Evolutionary conservation across 2,797 vertebrate species (phyloP).

Genomic region (Prunella strophiata): DNA sequence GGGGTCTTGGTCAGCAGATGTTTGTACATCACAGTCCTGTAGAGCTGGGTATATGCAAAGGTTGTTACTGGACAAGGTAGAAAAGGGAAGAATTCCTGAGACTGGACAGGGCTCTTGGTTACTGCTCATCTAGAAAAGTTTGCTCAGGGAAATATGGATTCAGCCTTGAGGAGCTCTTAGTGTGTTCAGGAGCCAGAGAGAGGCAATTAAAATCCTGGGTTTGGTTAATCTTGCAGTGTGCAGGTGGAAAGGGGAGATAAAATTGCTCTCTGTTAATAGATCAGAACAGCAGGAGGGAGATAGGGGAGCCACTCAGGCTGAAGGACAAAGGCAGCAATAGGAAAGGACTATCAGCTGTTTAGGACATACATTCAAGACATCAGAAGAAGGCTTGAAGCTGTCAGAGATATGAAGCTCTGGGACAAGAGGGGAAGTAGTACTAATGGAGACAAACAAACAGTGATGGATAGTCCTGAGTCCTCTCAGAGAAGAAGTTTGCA

Average conservation of each 20-base stretch:
- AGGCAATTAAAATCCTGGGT: neutral
- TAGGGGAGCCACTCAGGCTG: neutral
- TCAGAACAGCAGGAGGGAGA: neutral
- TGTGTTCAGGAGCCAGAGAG: neutral
- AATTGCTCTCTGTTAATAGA: neutral
- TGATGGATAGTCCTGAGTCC: neutral
- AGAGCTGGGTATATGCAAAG: neutral
- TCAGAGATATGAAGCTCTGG: neutral
- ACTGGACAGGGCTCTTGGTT: neutral
- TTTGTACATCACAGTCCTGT: neutral
- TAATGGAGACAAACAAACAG: neutral
- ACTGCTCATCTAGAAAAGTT: neutral
- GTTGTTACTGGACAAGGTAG: neutral
- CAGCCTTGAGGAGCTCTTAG: neutral
- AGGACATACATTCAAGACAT: neutral
- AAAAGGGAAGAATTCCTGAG: neutral
- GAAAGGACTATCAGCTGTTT: neutral
- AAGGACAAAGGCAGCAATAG: neutral
- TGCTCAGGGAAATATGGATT: neutral
- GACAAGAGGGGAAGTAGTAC: neutral
- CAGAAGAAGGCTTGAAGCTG: neutral
- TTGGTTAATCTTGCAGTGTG: neutral
- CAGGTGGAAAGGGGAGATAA: neutral
- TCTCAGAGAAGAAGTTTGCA: neutral
- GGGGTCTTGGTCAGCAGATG: neutral